Conservation (phyloP, 2,888 invertebrate genomes). For the Venustoraphidia nigricollis region DNA sequence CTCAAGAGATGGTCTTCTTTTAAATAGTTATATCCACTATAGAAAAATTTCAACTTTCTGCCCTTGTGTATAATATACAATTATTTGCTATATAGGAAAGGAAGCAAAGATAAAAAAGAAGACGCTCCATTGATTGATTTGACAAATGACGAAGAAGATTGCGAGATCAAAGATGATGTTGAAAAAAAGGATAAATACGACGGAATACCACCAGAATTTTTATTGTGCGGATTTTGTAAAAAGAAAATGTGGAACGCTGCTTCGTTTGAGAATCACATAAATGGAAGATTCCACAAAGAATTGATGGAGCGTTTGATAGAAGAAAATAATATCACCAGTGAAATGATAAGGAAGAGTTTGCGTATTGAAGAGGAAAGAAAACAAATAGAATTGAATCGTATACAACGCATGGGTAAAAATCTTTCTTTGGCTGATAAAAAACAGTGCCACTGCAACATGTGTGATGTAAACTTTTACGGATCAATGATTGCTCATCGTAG, state of each 20-base stretch:
- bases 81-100: too few relatives aligned
- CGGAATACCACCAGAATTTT: constrained; percentile 44
- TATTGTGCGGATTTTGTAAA: constrained; percentile 74
- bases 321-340: constrained; percentile 58
- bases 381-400: constrained; percentile 44
- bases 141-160: too few relatives aligned
- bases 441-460: constrained; percentile 67
- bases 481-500: constrained; percentile 69
- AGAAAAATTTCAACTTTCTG: too few relatives aligned
- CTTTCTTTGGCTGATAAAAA: constrained; percentile 34
- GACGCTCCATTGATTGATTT: too few relatives aligned
- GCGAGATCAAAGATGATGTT: constrained; percentile 20
- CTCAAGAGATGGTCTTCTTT: too few relatives aligned
- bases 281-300: constrained; percentile 54
- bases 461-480: constrained; percentile 67
- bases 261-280: constrained; percentile 64
- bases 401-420: constrained; percentile 60
- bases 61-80: too few relatives aligned
- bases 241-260: constrained; percentile 67
- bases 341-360: constrained; percentile 66
- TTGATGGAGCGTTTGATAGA: constrained; percentile 65
- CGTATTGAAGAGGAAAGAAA: constrained; percentile 57
- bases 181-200: constrained; percentile 39
- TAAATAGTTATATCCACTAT: too few relatives aligned
- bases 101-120: too few relatives aligned